Base-by-base conservation (phyloP, 2,113 vertebrate genomes). In the Manacus vitellinus region DNA sequence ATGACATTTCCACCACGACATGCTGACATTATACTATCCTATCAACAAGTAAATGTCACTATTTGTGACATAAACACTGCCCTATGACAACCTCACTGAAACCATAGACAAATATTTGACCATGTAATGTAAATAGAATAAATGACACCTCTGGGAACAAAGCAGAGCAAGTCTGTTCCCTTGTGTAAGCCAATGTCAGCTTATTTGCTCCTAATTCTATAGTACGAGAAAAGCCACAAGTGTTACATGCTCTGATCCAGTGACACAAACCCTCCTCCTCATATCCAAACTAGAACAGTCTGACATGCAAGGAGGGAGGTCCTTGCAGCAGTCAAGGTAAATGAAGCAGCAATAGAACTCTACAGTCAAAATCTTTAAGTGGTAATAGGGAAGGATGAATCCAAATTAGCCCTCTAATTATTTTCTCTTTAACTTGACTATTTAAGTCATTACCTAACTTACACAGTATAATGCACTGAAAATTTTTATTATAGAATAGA, bases 371-470 rank as follows among this genome's bases (percentile, higher is more conserved):
- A 70, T 41, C 55, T 80, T 82, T 83, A 94, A 93, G 85, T 2
- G 2, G 33, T 63, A 76, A 94, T 47, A 92, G 55, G 39, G 88
- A 82, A 94, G 74, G 66, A 51, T 80, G 89, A 94, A 49, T 58
- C 77, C 88, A 94, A 93, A 95, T 92, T 85, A 95, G n/a, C 43
- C 71, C 67, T 85, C 71, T 83, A 94, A 94, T 94, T 83, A 88
- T 94, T 66, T 94, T 76, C 89, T 85, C 81, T 88, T 96, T 94
- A 94, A 85, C 77, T 73, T 77, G 51, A 70, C 81, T 94, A 70
- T 70, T 89, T 88, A 95, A 92, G 71, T 62, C 83, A 92, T 95
- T 96, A 94, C 33, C 77, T 39, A 89, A 89, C 78, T 73, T 85
- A 88, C 21, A 94, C 33, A 76, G 21, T 49, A 76, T 10, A 89